Base-by-base conservation (phyloP, 1,140 invertebrate species). In the Laodelphax striatellus region DNA sequence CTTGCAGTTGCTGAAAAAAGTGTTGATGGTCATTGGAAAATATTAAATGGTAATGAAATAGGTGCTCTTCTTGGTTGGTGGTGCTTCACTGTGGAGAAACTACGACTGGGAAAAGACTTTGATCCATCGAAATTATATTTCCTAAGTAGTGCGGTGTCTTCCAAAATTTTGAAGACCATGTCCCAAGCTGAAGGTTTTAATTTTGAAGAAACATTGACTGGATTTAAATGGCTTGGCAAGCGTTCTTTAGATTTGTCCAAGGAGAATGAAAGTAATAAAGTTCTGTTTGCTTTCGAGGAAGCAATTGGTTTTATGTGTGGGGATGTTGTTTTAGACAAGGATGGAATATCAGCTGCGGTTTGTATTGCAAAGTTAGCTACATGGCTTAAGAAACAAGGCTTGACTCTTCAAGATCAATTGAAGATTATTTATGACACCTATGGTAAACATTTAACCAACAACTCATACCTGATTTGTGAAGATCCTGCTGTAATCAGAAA, bases 201-300 rank as follows among this genome's bases (percentile, higher is more conserved):
- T 66, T 95, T 90, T 72, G 81, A 86, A 70, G 85, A 99, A 76
- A 99, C 97, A 0, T 77, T 99, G 52, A 99, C 97, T n/a, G 90
- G 97, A 0, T 99, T 99, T 71, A 99, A 99, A 70, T 99, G 96
- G 95, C 98, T 99, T 90, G 96, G 92, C 70, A 99, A 98, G 71
- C 82, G 81, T 73, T 79, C 87, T 0, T 72, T 85, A 34, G 80
- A 95, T n/a, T 71, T 96, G 22, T 73, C 84, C 42, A 9, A 11
- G 34, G 73, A 79, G 57, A 56, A 60, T 13, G 68, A 82, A 52
- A 82, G 80, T 4, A 88, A 92, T 68, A 74, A 74, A 0, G 88
- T 98, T 0, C 71, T 99, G 43, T 95, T 98, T 76, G 94, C 94
- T 0, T 99, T 89, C 74, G 97, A 99, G 76, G 90, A 93, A 74